Evolutionary conservation across 2,113 vertebrate species (phyloP).

Genomic region (Plecotus auritus): DNA sequence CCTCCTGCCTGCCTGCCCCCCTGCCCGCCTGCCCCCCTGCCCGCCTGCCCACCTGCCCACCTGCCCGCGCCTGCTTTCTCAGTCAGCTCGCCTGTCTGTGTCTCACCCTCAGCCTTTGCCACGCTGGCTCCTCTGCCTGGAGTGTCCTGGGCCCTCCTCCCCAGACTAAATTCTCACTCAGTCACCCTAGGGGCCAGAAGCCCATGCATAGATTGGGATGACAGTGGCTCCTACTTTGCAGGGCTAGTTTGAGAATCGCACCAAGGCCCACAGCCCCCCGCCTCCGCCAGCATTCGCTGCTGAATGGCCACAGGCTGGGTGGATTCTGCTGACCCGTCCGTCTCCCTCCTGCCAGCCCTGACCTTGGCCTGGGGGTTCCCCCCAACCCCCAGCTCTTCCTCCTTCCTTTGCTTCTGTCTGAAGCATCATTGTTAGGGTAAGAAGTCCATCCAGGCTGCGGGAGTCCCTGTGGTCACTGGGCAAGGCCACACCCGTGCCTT

Average conservation of each 20-base stretch:
- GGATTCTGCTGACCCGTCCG: background rate
- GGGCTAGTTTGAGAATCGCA: background rate
- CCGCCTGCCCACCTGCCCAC: too few species aligned
- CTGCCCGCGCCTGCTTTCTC: background rate
- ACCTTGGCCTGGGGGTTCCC: background rate
- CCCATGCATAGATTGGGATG: background rate
- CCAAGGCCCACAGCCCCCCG: background rate
- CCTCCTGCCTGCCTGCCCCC: too few species aligned
- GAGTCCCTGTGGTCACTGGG: background rate
- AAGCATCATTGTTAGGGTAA: conserved; percentile 34
- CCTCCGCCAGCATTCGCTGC: background rate
- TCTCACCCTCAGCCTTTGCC: background rate
- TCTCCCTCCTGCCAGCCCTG: background rate
- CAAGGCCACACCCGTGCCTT: background rate
- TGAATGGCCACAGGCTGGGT: background rate
- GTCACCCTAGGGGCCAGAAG: background rate
- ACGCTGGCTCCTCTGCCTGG: background rate
- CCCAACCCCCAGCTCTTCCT: background rate
- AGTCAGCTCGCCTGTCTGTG: background rate
- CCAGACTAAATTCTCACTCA: background rate
- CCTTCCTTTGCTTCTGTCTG: background rate
- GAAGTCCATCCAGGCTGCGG: conserved; percentile 38
- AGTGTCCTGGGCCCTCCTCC: background rate
- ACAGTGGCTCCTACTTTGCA: background rate
- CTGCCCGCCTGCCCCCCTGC: too few species aligned